Percentiles rank a stretch among this genome's conserved stretches.
Evolutionary conservation across 2,113 vertebrate genomes (phyloP).

Genomic region (Micromys minutus): DNA sequence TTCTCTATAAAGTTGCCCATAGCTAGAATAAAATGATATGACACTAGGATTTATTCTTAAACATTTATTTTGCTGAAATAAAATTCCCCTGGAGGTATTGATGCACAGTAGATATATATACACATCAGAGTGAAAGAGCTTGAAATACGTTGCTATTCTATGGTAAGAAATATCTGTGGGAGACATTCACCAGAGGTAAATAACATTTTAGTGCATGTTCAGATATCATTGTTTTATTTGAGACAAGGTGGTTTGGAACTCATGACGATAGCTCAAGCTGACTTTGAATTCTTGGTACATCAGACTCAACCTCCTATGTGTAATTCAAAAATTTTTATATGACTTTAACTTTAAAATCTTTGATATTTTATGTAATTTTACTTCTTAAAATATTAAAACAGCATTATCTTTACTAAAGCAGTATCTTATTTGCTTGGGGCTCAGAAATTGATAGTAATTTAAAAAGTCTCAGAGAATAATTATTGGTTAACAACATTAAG

Average conservation of each 20-base stretch:
- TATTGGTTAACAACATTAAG: conserved; percentile 18
- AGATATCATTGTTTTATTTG: background rate
- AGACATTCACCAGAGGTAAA: background rate
- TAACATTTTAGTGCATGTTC: background rate
- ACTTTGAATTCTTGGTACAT: background rate
- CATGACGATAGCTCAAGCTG: background rate
- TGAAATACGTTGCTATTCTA: background rate
- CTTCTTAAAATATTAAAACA: background rate
- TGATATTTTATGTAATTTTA: background rate
- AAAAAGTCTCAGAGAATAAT: conserved; percentile 56
- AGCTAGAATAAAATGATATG: conserved; percentile 42
- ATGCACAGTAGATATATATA: background rate
- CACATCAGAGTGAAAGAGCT: background rate
- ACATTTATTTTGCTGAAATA: conserved; percentile 62
- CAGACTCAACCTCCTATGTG: background rate
- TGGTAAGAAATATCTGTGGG: background rate
- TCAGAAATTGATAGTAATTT: conserved; percentile 31
- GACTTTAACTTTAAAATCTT: background rate
- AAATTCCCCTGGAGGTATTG: conserved; percentile 20
- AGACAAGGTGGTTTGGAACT: background rate
- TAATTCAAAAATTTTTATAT: background rate
- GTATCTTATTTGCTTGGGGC: background rate
- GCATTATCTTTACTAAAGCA: background rate
- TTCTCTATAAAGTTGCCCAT: conserved; percentile 16
- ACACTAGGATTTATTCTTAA: conserved; percentile 53